phyloP scores from a whole-genome alignment of 2,113 vertebrate genomes.

The Talpa occidentalis region DNA sequence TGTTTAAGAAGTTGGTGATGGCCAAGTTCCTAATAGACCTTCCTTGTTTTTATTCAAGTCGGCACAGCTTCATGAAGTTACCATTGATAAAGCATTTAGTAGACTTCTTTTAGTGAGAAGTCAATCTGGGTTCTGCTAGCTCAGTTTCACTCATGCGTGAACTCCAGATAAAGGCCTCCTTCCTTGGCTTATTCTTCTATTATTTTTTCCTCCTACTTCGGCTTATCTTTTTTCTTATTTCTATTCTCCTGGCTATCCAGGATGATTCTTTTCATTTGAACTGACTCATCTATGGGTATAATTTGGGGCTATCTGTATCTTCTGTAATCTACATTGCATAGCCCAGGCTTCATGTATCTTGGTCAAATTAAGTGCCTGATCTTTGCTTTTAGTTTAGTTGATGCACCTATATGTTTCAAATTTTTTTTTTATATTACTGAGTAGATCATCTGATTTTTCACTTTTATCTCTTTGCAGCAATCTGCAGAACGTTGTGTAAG shows the following conservation, averaged over 20 bases:
- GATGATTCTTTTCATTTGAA: not conserved
- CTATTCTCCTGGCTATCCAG: not conserved
- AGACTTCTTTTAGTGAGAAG: not conserved
- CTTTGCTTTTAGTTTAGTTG: slow-evolving; percentile 40
- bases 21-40: not conserved
- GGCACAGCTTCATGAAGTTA: not conserved
- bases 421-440: not conserved
- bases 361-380: slow-evolving; percentile 36
- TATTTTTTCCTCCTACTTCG: not conserved
- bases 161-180: not conserved
- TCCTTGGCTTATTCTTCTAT: not conserved
- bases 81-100: not conserved
- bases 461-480: slow-evolving; percentile 88
- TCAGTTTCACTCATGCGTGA: not conserved
- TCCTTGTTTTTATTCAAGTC: not conserved
- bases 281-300: not conserved
- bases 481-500: slow-evolving; percentile 99
- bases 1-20: not conserved
- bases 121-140: not conserved
- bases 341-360: not conserved
- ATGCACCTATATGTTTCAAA: not conserved
- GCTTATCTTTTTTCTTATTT: slow-evolving; percentile 20
- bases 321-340: not conserved
- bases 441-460: slow-evolving; percentile 43
- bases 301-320: not conserved